phyloP scores from a whole-genome alignment of 1,140 invertebrate species.

The Bombus breviceps region DNA sequence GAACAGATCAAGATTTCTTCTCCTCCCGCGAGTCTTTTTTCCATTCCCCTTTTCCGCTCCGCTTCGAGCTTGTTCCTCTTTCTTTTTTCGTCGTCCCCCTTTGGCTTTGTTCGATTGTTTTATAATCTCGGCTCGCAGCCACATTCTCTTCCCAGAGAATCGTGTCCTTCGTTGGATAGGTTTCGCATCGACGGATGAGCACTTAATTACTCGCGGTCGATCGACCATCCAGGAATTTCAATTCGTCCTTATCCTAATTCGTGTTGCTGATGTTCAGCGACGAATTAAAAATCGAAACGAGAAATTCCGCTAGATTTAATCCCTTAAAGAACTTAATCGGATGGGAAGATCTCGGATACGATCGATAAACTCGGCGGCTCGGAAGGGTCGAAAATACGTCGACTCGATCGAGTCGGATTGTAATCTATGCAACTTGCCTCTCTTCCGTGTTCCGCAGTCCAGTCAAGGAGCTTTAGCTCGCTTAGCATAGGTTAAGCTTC shows the following conservation, averaged over 20 bases:
- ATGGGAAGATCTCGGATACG: too few species aligned
- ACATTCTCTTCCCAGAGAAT: neutral
- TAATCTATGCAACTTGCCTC: conserved; percentile 72
- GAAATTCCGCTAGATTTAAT: too few species aligned
- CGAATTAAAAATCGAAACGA: neutral
- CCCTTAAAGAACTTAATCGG: neutral
- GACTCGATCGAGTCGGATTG: conserved; percentile 77
- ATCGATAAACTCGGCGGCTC: neutral
- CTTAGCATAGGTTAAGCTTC: conserved; percentile 77
- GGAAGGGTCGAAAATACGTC: conserved; percentile 47
- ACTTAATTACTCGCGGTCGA: conserved; percentile 38
- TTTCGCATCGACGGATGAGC: conserved; percentile 6
- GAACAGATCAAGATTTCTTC: conserved; percentile 50
- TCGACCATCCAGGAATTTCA: neutral
- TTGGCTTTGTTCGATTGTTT: conserved; percentile 63
- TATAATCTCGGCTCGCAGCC: conserved; percentile 47
- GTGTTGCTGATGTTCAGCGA: neutral
- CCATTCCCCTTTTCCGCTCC: conserved; percentile 1
- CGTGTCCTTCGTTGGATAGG: neutral
- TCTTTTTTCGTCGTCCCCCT: neutral
- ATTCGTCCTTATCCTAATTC: neutral
- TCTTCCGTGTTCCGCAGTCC: conserved; percentile 64
- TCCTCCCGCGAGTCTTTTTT: neutral
- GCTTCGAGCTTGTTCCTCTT: conserved; percentile 4
- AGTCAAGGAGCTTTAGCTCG: conserved; percentile 72